Conservation (phyloP, 2,113 vertebrate species). For the Argyrosomus japonicus region DNA sequence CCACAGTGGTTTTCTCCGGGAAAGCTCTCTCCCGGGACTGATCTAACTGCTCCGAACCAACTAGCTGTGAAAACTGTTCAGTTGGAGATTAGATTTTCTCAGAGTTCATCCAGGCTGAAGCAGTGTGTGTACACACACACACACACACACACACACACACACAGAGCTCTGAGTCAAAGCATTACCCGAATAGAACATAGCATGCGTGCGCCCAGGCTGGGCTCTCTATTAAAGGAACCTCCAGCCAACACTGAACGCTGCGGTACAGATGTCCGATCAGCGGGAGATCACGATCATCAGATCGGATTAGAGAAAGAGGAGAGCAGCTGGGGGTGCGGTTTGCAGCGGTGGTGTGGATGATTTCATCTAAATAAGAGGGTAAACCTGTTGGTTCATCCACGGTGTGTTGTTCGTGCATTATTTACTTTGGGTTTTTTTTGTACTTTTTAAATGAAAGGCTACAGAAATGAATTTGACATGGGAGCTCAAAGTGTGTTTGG, state of each 20-base stretch:
- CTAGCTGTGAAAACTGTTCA: neutral
- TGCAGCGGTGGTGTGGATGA: no score
- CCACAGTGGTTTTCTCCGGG: neutral
- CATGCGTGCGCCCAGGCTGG: neutral
- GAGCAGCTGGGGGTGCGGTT: neutral
- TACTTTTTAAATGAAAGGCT: neutral
- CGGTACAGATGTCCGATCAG: constrained; percentile 16
- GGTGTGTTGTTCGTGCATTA: neutral
- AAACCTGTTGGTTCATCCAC: no score
- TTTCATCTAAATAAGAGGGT: no score
- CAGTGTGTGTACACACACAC: neutral
- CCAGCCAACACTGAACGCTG: neutral
- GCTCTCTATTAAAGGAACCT: neutral
- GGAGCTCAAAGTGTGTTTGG: neutral
- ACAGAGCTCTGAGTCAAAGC: neutral
- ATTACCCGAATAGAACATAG: neutral
- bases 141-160: no score
- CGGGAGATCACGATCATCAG: constrained; percentile 2
- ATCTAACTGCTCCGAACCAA: neutral
- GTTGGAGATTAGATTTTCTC: neutral
- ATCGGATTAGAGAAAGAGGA: neutral
- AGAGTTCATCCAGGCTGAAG: neutral
- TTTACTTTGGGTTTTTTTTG: no score
- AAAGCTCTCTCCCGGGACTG: neutral
- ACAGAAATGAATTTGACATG: neutral